A percentile compares a stretch with the other conserved stretches of the same genome.
Evolutionary conservation across 2,888 invertebrate genomes (phyloP).

Genomic region (Himalopsyche kuldschensis): DNA sequence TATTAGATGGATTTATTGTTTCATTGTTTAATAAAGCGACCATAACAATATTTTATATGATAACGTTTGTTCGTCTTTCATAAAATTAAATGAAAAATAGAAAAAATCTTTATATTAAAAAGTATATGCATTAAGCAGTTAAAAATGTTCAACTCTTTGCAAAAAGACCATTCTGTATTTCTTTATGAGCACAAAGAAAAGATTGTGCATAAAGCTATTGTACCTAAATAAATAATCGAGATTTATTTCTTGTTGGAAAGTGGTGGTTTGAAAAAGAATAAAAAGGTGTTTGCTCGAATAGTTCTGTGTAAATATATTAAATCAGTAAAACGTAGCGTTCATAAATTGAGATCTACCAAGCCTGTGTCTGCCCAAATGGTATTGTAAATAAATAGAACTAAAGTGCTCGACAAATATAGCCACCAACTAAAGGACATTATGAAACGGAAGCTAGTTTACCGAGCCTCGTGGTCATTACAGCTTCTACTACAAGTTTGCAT

Average conservation of each 20-base stretch:
- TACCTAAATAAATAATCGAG: neutral
- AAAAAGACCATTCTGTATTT: no score
- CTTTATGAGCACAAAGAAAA: no score
- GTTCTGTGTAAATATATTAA: neutral
- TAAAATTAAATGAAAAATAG: no score
- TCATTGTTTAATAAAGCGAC: no score
- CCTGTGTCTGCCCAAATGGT: neutral
- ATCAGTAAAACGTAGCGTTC: neutral
- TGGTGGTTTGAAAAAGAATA: neutral
- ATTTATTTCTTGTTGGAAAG: neutral
- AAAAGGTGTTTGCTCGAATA: neutral
- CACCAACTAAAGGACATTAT: neutral
- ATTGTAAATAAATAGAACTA: neutral
- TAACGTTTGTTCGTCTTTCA: no score
- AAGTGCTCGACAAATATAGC: constrained; percentile 3
- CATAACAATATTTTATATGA: no score
- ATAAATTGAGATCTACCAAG: neutral
- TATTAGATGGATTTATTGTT: no score
- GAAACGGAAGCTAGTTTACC: constrained; percentile 7
- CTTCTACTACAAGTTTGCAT: neutral
- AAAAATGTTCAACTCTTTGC: no score
- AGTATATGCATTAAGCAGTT: no score
- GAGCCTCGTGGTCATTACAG: neutral
- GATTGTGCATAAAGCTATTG: neutral
- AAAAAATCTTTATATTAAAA: no score